Percentiles rank a stretch among this genome's conserved stretches.
Conservation (phyloP, 2,113 vertebrate genomes). For the Scartelaos histophorus region DNA sequence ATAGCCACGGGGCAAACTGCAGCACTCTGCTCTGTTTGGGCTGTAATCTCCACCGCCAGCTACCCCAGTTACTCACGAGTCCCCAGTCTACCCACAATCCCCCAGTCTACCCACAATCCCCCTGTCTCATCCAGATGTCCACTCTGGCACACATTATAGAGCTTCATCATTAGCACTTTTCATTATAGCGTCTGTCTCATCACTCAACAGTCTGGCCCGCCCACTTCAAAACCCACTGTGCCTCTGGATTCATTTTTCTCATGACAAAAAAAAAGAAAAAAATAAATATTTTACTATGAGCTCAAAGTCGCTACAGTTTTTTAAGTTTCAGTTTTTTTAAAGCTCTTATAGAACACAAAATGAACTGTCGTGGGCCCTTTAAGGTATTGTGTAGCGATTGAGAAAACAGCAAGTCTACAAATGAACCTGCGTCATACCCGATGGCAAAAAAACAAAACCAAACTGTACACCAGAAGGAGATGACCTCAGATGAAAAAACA, state of each 20-base stretch:
- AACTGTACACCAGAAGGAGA: not conserved
- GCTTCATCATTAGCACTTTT: constrained; percentile 19
- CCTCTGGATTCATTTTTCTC: no score
- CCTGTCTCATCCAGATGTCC: constrained; percentile 47
- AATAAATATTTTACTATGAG: no score
- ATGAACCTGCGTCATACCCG: not conserved
- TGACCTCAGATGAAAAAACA: not conserved
- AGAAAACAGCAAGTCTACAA: no score
- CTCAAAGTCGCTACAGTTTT: no score
- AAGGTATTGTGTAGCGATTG: no score
- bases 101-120: constrained; percentile 20
- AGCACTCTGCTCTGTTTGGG: constrained; percentile 46
- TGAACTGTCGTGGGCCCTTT: no score
- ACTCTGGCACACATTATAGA: constrained; percentile 36
- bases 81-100: constrained; percentile 44
- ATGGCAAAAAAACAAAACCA: no score
- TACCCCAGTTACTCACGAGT: constrained; percentile 22
- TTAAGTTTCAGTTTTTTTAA: no score
- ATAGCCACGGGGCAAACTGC: constrained; percentile 43
- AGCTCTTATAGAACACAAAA: no score
- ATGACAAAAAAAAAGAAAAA: no score
- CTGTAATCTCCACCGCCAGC: constrained; percentile 54
- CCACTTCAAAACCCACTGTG: no score
- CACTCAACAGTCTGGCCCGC: no score
- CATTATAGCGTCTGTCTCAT: not conserved